phyloP scores from a whole-genome alignment of 1,140 invertebrate species.

The Temnothorax curvispinosus region DNA sequence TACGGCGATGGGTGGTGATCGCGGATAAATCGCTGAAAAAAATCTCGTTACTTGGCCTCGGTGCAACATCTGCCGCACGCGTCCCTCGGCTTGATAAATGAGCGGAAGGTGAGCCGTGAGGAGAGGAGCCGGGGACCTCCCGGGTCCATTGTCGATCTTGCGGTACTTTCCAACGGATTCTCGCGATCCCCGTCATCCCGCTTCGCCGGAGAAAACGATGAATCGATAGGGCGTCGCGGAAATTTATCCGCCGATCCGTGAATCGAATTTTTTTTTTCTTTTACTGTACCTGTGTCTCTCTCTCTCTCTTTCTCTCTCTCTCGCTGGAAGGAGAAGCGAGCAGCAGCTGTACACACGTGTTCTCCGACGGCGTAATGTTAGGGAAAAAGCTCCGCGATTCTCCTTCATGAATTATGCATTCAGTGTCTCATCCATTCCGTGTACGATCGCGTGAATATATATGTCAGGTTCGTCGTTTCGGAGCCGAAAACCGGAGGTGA shows the following conservation, averaged over 20 bases:
- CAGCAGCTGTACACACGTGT: constrained; percentile 12
- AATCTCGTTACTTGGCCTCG: constrained; percentile 37
- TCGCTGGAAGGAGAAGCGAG: not conserved
- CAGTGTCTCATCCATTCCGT: not conserved
- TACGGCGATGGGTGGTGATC: not conserved
- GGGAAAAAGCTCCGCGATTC: not conserved
- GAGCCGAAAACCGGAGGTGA: not conserved
- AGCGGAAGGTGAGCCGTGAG: constrained; percentile 30
- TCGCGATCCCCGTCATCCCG: not conserved
- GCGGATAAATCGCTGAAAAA: constrained; percentile 49
- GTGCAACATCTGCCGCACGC: constrained; percentile 25
- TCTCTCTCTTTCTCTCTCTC: not conserved
- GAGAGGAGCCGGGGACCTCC: not conserved
- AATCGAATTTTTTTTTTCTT: not conserved
- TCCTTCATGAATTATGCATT: constrained; percentile 41
- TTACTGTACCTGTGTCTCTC: not conserved
- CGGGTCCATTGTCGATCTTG: constrained; percentile 49
- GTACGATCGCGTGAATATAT: not conserved
- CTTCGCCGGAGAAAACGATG: constrained; percentile 24
- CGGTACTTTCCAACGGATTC: constrained; percentile 56
- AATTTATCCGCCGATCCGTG: constrained; percentile 24
- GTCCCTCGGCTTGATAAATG: constrained; percentile 46
- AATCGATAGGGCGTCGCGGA: constrained; percentile 21
- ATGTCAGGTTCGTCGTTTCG: not conserved
- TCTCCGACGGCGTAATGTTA: not conserved